A percentile compares a stretch with the other conserved stretches of the same genome.
These are phyloP conservation scores for Trematocara stigmaticum DNA, from an alignment of 2,113 vertebrate genomes.

Conservation along the genomic window DNA sequence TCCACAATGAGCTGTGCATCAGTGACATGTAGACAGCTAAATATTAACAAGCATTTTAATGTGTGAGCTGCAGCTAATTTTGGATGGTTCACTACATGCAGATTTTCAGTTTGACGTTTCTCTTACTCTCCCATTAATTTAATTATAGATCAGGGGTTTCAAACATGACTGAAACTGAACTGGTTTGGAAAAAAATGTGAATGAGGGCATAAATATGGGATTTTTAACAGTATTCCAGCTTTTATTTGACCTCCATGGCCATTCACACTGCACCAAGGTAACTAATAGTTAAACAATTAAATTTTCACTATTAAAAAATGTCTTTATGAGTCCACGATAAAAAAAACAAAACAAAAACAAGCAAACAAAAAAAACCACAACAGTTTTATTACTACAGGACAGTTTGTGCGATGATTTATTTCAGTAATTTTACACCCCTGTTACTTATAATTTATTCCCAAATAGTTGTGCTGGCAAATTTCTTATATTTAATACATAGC, in stretches of 20 bases:
- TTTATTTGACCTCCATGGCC: not conserved
- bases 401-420: accelerated
- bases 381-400: not conserved
- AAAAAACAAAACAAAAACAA: not conserved
- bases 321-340: not conserved
- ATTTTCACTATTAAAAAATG: not conserved
- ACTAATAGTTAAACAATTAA: not conserved
- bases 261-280: not conserved
- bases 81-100: not conserved
- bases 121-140: not conserved
- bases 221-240: not conserved
- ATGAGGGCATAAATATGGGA: not conserved
- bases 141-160: not conserved
- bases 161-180: not conserved
- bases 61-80: not conserved
- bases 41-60: not conserved
- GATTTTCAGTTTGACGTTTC: not conserved
- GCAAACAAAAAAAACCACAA: not conserved
- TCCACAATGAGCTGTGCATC: not conserved
- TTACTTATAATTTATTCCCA: not conserved
- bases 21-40: not conserved
- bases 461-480: not conserved
- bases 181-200: not conserved
- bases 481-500: not conserved
- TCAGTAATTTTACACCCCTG: not conserved